These are phyloP conservation scores for Lagodon rhomboides DNA, from an alignment of 2,797 vertebrate genomes.

Conservation along the genomic window DNA sequence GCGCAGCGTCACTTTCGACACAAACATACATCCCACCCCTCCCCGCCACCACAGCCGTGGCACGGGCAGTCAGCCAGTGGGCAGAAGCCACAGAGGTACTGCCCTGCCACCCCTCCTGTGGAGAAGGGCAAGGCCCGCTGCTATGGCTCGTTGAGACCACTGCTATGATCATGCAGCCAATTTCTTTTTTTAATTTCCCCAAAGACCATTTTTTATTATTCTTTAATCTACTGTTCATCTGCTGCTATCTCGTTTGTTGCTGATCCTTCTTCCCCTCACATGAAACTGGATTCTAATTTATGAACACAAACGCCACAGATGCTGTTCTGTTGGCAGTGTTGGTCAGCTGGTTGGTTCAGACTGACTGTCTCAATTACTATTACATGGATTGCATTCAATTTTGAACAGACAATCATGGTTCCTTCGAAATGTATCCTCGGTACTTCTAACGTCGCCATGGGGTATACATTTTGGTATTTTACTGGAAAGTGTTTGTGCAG, in stretches of 20 bases:
- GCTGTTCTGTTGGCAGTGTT: neutral
- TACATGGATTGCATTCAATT: neutral
- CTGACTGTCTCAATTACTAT: neutral
- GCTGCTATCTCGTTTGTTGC: slow-evolving; percentile 32
- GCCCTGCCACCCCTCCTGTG: slow-evolving; percentile 16
- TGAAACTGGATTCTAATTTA: slow-evolving; percentile 8
- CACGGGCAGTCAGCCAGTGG: slow-evolving; percentile 63
- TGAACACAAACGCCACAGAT: slow-evolving; percentile 8
- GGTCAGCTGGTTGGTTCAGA: neutral
- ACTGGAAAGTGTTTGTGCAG: neutral
- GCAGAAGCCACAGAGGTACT: slow-evolving; percentile 51
- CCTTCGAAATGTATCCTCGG: neutral
- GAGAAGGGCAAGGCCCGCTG: slow-evolving; percentile 34
- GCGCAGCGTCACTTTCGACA: slow-evolving; percentile 73
- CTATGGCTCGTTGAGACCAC: slow-evolving; percentile 33
- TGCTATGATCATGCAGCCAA: slow-evolving; percentile 22
- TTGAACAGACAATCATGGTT: neutral
- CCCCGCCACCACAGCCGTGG: slow-evolving; percentile 63
- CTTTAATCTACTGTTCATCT: slow-evolving; percentile 42
- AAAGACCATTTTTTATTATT: neutral
- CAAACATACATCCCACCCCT: slow-evolving; percentile 69
- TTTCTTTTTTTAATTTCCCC: slow-evolving; percentile 30
- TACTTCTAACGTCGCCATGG: neutral
- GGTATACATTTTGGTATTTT: neutral
- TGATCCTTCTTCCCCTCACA: slow-evolving; percentile 8